Evolutionary conservation across 2,888 invertebrate species (phyloP), one percentile per base, ranked within the genome.

Genomic region (Thereva nobilitata): DNA sequence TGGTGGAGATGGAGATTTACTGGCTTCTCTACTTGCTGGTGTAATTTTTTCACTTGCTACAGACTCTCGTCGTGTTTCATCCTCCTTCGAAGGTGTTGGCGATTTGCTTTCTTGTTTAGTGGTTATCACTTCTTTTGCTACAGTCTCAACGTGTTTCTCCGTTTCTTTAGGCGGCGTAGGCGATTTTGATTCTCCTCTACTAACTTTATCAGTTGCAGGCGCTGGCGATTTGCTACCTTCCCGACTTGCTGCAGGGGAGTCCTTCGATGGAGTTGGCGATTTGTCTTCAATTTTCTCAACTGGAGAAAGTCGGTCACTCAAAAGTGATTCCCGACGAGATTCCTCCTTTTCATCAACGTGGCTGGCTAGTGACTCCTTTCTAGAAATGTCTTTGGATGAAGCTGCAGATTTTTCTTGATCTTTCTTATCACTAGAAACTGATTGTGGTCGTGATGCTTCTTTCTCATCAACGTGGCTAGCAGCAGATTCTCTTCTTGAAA

Each of bases 401-500:
- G 23, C 23, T 23, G 23, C 23, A 23, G 23, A 23, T 23, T 23
- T 23, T 23, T 23, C 23, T 5, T 10, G 4, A 4, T 12, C n/a
- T 37, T 59, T 37, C n/a, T 59, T 47, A n/a, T 37, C 37, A 37
- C 47, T 37, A 6, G 45, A 3, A 38, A 38, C 47, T 8, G 59
- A 59, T 34, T 37, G 34, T 8, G 5, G 7, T 12, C 5, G 12
- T 49, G 49, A 23, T 12, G 8, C 23, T 2, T 72, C 71, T 7
- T 70, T 72, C n/a, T 72, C 71, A 4, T 70, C 64, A 0, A 64
- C 35, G 5, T 66, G 70, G 12, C 71, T 73, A 3, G 72, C 69
- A 57, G 66, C 71, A 12, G 74, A 74, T 23, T 72, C 73, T 66
- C 73, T 70, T 38, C 74, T 64, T 4, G 10, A 10, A 10, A 76